Conservation (phyloP, 2,797 vertebrate genomes). For the Sciurus vulgaris region DNA sequence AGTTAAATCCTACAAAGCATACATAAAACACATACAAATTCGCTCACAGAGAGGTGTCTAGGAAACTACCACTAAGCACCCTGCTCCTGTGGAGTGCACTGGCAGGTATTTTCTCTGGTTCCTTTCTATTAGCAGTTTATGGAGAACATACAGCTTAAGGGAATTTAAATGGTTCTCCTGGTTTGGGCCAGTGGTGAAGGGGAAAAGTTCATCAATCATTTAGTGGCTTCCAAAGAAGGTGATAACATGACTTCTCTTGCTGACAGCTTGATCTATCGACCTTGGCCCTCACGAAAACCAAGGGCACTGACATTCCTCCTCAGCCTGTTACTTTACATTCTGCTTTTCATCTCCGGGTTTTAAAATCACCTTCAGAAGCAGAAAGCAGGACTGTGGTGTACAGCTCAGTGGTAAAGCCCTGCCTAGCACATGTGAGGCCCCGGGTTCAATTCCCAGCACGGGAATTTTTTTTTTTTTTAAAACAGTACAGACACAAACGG, state of each 20-base stretch:
- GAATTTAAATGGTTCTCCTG: not conserved
- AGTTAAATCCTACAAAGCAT: not conserved
- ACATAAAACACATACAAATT: not conserved
- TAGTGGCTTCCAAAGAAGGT: not conserved
- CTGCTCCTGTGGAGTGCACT: not conserved
- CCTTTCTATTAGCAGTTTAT: not conserved
- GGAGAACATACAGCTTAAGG: not conserved
- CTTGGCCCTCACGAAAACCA: not conserved
- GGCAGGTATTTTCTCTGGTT: not conserved
- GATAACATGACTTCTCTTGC: not conserved
- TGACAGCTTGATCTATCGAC: not conserved
- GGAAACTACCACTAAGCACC: not conserved
- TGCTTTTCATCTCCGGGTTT: not conserved
- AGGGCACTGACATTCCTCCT: not conserved
- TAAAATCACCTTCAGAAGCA: not conserved
- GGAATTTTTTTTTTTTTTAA: too few relatives aligned
- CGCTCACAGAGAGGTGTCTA: not conserved
- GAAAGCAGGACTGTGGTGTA: not conserved
- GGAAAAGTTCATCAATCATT: not conserved
- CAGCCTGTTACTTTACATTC: not conserved
- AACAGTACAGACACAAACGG: not conserved
- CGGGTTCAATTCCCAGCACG: not conserved
- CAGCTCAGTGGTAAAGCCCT: not conserved
- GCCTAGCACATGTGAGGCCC: not conserved
- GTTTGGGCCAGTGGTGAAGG: not conserved